A percentile compares a stretch with the other conserved stretches of the same genome.
phyloP scores from a whole-genome alignment of 37 sponge, comb jelly and placozoan genomes.

The Agelas oroides region DNA sequence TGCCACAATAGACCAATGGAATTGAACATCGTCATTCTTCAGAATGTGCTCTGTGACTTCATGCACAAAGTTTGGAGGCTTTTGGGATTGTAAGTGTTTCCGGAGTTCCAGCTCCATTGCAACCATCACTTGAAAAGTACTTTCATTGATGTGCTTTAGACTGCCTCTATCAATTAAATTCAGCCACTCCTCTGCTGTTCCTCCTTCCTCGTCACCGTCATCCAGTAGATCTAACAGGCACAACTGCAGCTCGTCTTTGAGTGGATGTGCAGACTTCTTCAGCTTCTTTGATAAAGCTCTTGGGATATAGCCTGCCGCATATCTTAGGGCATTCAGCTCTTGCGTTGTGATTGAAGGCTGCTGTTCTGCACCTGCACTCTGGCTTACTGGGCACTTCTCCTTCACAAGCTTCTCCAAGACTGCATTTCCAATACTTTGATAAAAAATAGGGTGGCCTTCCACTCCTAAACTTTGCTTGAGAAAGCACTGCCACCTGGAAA shows the following conservation, averaged over 20 bases:
- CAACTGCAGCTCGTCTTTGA: neutral
- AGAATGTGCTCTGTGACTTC: neutral
- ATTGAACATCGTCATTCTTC: constrained; percentile 39
- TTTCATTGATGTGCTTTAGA: constrained; percentile 18
- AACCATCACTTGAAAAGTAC: constrained; percentile 11
- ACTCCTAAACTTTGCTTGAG: too few relatives aligned
- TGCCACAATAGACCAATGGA: constrained; percentile 22
- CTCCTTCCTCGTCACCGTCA: constrained; percentile 10
- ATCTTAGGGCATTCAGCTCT: neutral
- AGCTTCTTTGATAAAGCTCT: neutral
- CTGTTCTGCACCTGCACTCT: too few relatives aligned
- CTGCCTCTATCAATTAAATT: constrained; percentile 32
- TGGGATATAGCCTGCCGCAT: neutral
- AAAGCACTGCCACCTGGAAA: too few relatives aligned
- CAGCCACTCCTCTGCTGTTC: constrained; percentile 13
- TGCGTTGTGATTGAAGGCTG: too few relatives aligned
- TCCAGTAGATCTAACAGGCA: constrained; percentile 6
- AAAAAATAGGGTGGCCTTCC: too few relatives aligned
- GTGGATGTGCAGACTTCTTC: constrained; percentile 1
- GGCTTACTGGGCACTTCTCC: too few relatives aligned
- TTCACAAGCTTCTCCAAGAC: too few relatives aligned
- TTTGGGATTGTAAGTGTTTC: neutral
- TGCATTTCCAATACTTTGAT: too few relatives aligned
- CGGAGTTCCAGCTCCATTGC: constrained; percentile 31
- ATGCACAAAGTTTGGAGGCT: neutral